A percentile compares a stretch with the other conserved stretches of the same genome.
Conservation (phyloP, 2,888 invertebrate genomes). For the Scaptomyza polygonia region DNA sequence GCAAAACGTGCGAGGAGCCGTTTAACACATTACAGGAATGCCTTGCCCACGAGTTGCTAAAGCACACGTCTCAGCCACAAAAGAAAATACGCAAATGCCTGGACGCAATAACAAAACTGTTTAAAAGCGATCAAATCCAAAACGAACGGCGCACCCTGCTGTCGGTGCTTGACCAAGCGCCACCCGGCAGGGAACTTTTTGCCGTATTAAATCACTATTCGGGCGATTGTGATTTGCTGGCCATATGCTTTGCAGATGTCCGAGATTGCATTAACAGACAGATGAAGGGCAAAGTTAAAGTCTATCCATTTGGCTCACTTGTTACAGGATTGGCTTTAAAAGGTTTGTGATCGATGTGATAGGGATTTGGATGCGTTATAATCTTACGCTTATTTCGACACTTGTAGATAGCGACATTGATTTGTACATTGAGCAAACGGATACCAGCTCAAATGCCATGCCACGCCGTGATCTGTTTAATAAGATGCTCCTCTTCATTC, state of each 20-base stretch:
- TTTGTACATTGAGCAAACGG: slow-evolving; percentile 85
- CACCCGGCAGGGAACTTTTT: slow-evolving; percentile 53
- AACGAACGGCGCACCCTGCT: slow-evolving; percentile 51
- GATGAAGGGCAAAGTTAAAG: slow-evolving; percentile 70
- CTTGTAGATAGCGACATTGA: slow-evolving; percentile 88
- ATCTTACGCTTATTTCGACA: not conserved
- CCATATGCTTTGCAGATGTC: slow-evolving; percentile 62
- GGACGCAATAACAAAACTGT: slow-evolving; percentile 51
- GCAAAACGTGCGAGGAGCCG: slow-evolving; percentile 70
- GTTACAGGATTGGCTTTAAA: slow-evolving; percentile 89
- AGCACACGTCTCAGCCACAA: slow-evolving; percentile 59
- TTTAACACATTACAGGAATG: slow-evolving; percentile 70
- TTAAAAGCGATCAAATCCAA: slow-evolving; percentile 55
- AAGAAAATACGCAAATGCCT: slow-evolving; percentile 62
- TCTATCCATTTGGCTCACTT: slow-evolving; percentile 90
- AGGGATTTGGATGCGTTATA: not conserved
- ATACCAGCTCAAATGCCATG: slow-evolving; percentile 2
- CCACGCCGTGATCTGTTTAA: slow-evolving; percentile 73
- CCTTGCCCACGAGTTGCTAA: slow-evolving; percentile 76
- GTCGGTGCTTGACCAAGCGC: slow-evolving; percentile 41
- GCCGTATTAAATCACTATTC: slow-evolving; percentile 61
- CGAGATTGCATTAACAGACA: slow-evolving; percentile 63
- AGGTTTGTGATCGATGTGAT: slow-evolving; percentile 67
- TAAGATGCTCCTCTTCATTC: slow-evolving; percentile 84
- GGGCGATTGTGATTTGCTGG: slow-evolving; percentile 57